Evolutionary conservation across 2,888 invertebrate species (phyloP).

Genomic region (Mactromeris polynyma): DNA sequence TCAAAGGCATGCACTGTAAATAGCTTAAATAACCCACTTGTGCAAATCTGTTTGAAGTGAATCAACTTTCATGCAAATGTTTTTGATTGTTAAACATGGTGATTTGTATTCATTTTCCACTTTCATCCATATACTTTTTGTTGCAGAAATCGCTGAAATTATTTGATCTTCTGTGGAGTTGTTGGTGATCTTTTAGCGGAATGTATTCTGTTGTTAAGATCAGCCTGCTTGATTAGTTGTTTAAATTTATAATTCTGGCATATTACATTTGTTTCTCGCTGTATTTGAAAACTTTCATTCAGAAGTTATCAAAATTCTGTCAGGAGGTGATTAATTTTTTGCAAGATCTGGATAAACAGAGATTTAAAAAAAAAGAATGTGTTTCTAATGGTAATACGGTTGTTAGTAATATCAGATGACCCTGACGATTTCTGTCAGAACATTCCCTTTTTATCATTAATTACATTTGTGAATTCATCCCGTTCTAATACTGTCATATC

Average conservation of each 20-base stretch:
- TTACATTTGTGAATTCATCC: background rate
- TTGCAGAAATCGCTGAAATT: background rate
- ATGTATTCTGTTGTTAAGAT: constrained; percentile 19
- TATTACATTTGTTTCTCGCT: constrained; percentile 35
- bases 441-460: background rate
- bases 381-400: constrained; percentile 41
- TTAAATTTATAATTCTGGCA: constrained; percentile 36
- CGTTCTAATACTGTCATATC: background rate
- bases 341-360: constrained; percentile 20
- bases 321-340: constrained; percentile 1
- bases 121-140: background rate
- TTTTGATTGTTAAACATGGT: constrained; percentile 31
- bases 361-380: constrained; percentile 23
- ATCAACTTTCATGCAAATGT: constrained; percentile 34
- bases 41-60: constrained; percentile 36
- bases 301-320: constrained; percentile 19
- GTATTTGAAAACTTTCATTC: constrained; percentile 38
- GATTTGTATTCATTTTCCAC: constrained; percentile 31
- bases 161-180: background rate
- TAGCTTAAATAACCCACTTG: constrained; percentile 21
- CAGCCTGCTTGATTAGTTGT: constrained; percentile 17
- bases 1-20: constrained; percentile 33
- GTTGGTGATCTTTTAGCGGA: background rate
- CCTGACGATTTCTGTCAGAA: background rate
- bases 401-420: constrained; percentile 11